Evolutionary conservation across 2,888 invertebrate genomes (phyloP).

Genomic region (Helleia helle): DNA sequence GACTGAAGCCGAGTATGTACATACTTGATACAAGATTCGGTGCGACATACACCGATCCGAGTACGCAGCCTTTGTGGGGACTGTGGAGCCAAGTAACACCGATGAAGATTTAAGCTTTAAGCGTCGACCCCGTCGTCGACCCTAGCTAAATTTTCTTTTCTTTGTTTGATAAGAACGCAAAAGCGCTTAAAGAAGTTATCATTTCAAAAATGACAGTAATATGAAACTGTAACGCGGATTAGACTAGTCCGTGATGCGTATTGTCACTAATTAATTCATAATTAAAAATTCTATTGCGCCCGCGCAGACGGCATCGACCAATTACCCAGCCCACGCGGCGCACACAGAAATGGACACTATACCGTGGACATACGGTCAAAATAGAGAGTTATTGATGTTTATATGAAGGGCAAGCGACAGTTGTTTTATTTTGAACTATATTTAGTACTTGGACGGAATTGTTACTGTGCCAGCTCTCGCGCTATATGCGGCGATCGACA

Average conservation of each 20-base stretch:
- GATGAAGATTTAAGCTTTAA: too few relatives aligned
- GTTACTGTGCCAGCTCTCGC: conserved; percentile 65
- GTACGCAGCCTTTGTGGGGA: too few relatives aligned
- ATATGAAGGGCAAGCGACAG: conserved; percentile 71
- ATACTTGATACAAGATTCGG: too few relatives aligned
- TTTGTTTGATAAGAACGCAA: too few relatives aligned
- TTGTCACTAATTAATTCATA: conserved; percentile 71
- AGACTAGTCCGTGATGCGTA: conserved; percentile 62
- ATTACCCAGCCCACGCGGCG: conserved; percentile 44
- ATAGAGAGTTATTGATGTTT: conserved; percentile 32
- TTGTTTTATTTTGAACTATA: conserved; percentile 73
- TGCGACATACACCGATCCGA: too few relatives aligned
- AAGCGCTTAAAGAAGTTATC: too few relatives aligned
- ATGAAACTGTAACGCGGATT: conserved; percentile 26
- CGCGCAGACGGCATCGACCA: conserved; percentile 59
- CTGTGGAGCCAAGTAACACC: too few relatives aligned
- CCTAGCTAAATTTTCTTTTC: too few relatives aligned
- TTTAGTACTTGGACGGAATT: conserved; percentile 67
- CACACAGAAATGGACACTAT: conserved; percentile 48
- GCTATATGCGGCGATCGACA: conserved; percentile 50
- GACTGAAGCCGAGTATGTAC: too few relatives aligned
- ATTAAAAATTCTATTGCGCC: conserved; percentile 72
- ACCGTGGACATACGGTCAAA: conserved; percentile 36
- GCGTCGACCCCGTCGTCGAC: too few relatives aligned
- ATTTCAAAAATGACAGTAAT: background rate